Evolutionary conservation across 2,888 invertebrate genomes (phyloP).

Genomic region (Oxycera nigricornis): DNA sequence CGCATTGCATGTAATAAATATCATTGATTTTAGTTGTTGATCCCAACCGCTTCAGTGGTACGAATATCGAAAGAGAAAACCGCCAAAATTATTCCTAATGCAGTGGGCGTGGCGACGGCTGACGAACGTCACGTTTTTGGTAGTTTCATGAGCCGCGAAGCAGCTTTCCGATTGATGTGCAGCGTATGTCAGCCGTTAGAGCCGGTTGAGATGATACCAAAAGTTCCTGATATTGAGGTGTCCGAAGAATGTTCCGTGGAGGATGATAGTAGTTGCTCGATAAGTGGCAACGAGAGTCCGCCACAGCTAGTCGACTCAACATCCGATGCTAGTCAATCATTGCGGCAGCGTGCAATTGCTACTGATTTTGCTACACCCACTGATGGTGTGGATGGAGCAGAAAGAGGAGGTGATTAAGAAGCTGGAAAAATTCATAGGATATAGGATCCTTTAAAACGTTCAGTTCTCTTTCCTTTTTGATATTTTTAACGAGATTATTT

Average conservation of each 20-base stretch:
- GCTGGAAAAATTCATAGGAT: background rate
- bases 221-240: conserved; percentile 57
- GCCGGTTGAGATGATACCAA: conserved; percentile 58
- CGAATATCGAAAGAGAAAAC: conserved; percentile 93
- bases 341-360: conserved; percentile 50
- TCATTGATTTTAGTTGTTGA: conserved; percentile 73
- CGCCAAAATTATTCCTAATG: conserved; percentile 92
- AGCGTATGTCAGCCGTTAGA: conserved; percentile 77
- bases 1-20: background rate
- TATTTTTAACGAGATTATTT: background rate
- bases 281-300: conserved; percentile 65
- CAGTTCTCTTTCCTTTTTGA: no score
- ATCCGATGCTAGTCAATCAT: conserved; percentile 51
- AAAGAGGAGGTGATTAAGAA: conserved; percentile 8
- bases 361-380: conserved; percentile 13
- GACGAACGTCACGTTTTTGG: conserved; percentile 90
- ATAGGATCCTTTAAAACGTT: background rate
- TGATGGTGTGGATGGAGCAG: conserved; percentile 41
- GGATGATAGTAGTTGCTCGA: conserved; percentile 66
- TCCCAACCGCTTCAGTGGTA: conserved; percentile 84
- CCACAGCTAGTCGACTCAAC: conserved; percentile 50
- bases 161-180: conserved; percentile 85
- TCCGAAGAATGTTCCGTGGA: conserved; percentile 62
- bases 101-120: conserved; percentile 81
- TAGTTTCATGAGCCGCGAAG: conserved; percentile 86